Base-by-base conservation (phyloP, 2,113 vertebrate genomes). In the Indicator indicator region DNA sequence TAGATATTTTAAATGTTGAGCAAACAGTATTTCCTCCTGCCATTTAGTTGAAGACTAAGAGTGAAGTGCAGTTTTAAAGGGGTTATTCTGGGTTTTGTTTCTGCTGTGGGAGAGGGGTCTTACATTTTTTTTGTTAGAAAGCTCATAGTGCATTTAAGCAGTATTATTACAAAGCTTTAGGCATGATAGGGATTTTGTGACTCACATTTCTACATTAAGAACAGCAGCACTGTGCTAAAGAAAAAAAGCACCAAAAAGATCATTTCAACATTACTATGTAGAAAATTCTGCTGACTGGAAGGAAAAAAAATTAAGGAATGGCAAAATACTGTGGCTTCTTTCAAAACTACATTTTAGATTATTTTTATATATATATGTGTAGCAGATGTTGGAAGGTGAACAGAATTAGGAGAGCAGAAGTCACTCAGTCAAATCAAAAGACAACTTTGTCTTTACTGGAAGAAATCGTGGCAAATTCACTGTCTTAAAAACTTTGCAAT, bases 161-260 rank as follows among this genome's bases (percentile, higher is more conserved):
- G 44, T 24, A 76, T n/a, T 77, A 83, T 70, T 77, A 86, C 64
- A 86, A 93, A 88, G 64, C 76, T 94, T 77, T 50, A 88, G 24
- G n/a, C 68, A 70, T 65, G 54, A 70, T 18, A 78, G 63, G 59
- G 89, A 88, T 94, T 93, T 86, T 54, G 44, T 54, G 63, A 78
- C 75, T 68, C 74, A 58, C 33, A 65, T 65, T 73, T 79, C 40
- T 68, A 89, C 62, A 72, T 65, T 69, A 95, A 75, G 84, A 93
- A 77, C 52, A 91, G 68, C 67, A 91, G 36, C n/a, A 55, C 71
- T 83, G 40, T 79, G 40, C 63, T 87, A 70, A 89, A 93, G 94
- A 89, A 91, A 89, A 71, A 84, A 82, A 76, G 78, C 81, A 62
- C 64, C 64, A 60, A 48, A 92, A 83, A 89, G 64, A 95, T 92